Base-by-base conservation (phyloP, 2,113 vertebrate species). In the Cyanoderma ruficeps region DNA sequence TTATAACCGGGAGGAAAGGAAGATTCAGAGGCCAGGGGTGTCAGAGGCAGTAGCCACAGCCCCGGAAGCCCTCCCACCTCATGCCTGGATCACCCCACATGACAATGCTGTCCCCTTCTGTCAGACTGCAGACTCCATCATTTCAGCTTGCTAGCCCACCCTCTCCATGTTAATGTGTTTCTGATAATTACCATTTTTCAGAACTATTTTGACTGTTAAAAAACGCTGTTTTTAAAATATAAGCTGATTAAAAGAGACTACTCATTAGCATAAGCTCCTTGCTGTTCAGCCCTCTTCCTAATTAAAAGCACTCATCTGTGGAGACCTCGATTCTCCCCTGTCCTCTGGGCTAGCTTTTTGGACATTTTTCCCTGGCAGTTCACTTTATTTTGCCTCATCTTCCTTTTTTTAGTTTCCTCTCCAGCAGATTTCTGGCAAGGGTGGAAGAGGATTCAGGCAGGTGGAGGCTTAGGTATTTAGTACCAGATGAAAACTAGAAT, bases 251-350 rank as follows among this genome's bases (percentile, higher is more conserved):
- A 99, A 98, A 98, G 98, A 98, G 96, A 98, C 97, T 98, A 95
- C 98, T 98, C 98, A 98, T 99, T 99, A 99, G 98, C 98, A 98
- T 98, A 99, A 99, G 98, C 98, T 98, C 96, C 98, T 98, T 98
- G 97, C 98, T 52, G 98, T 98, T 98, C 98, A 98, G 96, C 97
- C 97, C 98, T 98, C 97, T 98, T 98, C 96, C 98, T 99, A 99
- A 99, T 99, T 99, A 99, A 99, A 99, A 98, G 98, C 99, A 98
- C 97, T 98, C 99, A 98, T 98, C 98, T 99, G 98, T 98, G 99
- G 98, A 98, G 97, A 98, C 98, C 98, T 98, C 97, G 94, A 97
- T 98, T 98, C 97, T 98, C 90, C 96, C 89, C 96, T 97, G 95
- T 92, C 95, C 96, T 98, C 93, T 93, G 76, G 91, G 96, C 97